A percentile compares a stretch with the other conserved stretches of the same genome.
These are phyloP conservation scores for Ptychochromis oligacanthus DNA, from an alignment of 2,113 vertebrate species.

Conservation along the genomic window DNA sequence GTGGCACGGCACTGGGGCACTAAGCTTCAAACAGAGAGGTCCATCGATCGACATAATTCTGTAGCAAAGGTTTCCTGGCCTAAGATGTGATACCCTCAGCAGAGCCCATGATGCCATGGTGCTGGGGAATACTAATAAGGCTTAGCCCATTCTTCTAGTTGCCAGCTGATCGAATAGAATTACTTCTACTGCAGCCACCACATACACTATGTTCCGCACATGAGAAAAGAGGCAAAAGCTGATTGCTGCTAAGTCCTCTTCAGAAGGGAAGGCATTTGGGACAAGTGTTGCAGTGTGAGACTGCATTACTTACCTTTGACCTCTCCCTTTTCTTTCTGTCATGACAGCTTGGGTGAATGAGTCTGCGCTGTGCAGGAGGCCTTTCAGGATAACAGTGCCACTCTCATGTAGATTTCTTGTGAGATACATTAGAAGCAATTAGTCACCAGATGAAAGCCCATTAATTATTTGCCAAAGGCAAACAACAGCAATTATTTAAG, in stretches of 20 bases:
- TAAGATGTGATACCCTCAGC: slow-evolving; percentile 15
- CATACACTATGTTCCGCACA: slow-evolving; percentile 3
- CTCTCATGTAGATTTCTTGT: slow-evolving; percentile 61
- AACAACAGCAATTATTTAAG: slow-evolving; percentile 67
- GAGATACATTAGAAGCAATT: slow-evolving; percentile 75
- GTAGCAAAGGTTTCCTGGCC: slow-evolving; percentile 37
- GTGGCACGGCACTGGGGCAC: neutral
- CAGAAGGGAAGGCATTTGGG: neutral
- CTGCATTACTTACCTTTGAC: slow-evolving; percentile 22
- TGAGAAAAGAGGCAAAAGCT: neutral
- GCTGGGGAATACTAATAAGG: slow-evolving; percentile 1
- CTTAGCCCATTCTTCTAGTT: neutral
- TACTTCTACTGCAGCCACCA: neutral
- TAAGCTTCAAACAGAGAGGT: slow-evolving; percentile 51
- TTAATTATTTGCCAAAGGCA: slow-evolving; percentile 74
- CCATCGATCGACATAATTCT: slow-evolving; percentile 41
- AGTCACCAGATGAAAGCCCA: slow-evolving; percentile 73
- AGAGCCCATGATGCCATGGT: neutral
- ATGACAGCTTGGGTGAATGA: neutral
- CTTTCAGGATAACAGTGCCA: neutral
- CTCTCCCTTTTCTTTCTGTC: neutral
- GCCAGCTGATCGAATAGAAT: neutral
- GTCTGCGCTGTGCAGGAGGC: slow-evolving; percentile 2
- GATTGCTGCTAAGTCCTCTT: neutral
- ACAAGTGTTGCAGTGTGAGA: neutral